These are phyloP conservation scores for Seira musarum DNA, from an alignment of 2,888 invertebrate species.

Conservation along the genomic window DNA sequence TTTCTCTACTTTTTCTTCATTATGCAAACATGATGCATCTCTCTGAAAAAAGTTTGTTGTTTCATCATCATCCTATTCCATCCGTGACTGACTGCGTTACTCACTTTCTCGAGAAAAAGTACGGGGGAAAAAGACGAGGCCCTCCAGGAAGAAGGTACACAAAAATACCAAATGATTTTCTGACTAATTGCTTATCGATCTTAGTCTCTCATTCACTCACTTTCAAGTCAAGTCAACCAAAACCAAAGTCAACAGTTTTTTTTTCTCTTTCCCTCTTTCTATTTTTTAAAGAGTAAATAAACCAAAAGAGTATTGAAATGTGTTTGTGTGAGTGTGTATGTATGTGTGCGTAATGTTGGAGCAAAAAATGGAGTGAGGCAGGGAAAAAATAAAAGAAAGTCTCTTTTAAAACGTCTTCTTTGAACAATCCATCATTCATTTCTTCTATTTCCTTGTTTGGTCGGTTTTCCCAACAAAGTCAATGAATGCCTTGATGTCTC, in stretches of 20 bases:
- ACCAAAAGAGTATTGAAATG: background rate
- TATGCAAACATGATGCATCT: slow-evolving; percentile 6
- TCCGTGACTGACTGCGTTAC: background rate
- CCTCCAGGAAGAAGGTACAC: background rate
- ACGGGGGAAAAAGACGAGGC: slow-evolving; percentile 24
- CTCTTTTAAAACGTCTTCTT: slow-evolving; percentile 17
- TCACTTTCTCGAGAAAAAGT: slow-evolving; percentile 20
- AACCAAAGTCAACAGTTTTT: background rate
- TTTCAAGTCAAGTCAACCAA: background rate
- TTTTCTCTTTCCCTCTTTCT: background rate
- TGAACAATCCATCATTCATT: slow-evolving; percentile 68
- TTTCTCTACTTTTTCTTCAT: background rate
- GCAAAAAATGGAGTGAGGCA: no score
- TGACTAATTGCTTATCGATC: slow-evolving; percentile 69
- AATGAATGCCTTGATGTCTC: slow-evolving; percentile 33
- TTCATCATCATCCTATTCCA: background rate
- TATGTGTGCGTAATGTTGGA: no score
- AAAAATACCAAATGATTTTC: slow-evolving; percentile 62
- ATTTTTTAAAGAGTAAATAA: background rate
- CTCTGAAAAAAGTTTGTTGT: background rate
- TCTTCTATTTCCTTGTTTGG: slow-evolving; percentile 52
- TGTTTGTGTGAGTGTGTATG: no score
- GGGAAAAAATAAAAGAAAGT: no score
- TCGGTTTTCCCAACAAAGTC: slow-evolving; percentile 40
- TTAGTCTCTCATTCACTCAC: slow-evolving; percentile 23